Conservation (phyloP, 2,113 vertebrate species). For the Accipiter cooperii region DNA sequence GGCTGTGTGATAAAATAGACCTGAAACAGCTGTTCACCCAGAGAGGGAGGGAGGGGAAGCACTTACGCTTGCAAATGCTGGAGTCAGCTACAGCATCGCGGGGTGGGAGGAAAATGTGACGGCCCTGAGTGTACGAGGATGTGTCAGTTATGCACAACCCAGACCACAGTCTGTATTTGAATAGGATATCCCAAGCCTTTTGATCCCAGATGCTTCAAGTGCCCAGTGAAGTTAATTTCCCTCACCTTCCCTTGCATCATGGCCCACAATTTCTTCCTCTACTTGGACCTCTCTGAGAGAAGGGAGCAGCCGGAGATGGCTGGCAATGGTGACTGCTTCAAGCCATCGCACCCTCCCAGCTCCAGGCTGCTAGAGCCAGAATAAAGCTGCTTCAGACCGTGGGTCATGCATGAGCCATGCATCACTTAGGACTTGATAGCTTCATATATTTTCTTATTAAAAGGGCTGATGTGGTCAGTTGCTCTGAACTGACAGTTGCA, state of each 20-base stretch:
- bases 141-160: neutral
- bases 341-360: neutral
- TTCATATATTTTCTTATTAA: slow-evolving; percentile 49
- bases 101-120: neutral
- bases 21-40: neutral
- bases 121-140: neutral
- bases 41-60: neutral
- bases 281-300: neutral
- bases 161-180: neutral
- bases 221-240: neutral
- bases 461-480: slow-evolving; percentile 3
- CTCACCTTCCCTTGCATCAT: neutral
- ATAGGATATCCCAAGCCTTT: neutral
- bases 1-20: neutral
- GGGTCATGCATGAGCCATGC: neutral
- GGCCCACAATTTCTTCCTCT: neutral
- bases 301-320: neutral
- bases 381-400: neutral
- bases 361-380: neutral
- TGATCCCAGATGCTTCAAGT: neutral
- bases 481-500: slow-evolving; percentile 37
- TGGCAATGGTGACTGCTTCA: neutral
- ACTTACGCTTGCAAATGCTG: neutral
- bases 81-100: neutral
- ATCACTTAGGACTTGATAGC: slow-evolving; percentile 6